A percentile compares a stretch with the other conserved stretches of the same genome.
Evolutionary conservation across 2,888 invertebrate species (phyloP).

Genomic region (Myopa tessellatipennis): DNA sequence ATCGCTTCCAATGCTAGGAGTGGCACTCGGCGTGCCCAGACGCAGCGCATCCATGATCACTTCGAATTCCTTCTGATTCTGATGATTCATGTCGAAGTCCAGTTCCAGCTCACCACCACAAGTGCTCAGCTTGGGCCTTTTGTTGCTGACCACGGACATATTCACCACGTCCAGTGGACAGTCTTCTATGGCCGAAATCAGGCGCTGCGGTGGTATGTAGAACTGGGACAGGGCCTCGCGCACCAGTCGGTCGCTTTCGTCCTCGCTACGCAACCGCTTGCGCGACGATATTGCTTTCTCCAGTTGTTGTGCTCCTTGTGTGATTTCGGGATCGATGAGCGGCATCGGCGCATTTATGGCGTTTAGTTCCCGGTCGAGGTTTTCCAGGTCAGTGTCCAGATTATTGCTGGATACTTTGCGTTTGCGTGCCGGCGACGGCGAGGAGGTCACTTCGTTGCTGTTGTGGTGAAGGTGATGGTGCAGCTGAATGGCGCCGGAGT

Average conservation of each 20-base stretch:
- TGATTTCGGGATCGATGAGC: constrained; percentile 68
- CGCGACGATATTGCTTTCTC: constrained; percentile 66
- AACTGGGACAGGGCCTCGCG: constrained; percentile 79
- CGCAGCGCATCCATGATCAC: constrained; percentile 69
- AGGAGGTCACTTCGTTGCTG: constrained; percentile 34
- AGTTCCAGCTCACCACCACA: constrained; percentile 56
- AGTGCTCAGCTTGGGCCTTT: constrained; percentile 50
- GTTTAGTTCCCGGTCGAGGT: constrained; percentile 67
- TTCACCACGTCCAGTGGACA: constrained; percentile 67
- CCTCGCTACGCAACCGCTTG: constrained; percentile 70
- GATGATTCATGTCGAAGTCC: constrained; percentile 67
- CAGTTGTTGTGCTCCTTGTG: constrained; percentile 67
- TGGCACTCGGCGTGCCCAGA: constrained; percentile 63
- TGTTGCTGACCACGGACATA: constrained; percentile 45
- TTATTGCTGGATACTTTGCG: constrained; percentile 62
- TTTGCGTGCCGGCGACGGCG: constrained; percentile 52
- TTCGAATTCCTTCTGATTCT: constrained; percentile 69
- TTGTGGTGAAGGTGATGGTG: constrained; percentile 37
- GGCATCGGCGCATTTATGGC: constrained; percentile 69
- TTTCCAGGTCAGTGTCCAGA: constrained; percentile 68
- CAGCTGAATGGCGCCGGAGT: constrained; percentile 30
- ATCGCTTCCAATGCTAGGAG: constrained; percentile 63
- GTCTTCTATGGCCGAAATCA: constrained; percentile 77
- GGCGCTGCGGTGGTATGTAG: constrained; percentile 77
- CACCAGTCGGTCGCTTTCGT: constrained; percentile 76